A percentile compares a stretch with the other conserved stretches of the same genome.
phyloP scores from a whole-genome alignment of 2,888 invertebrate species.

The Dascillus cervinus region DNA sequence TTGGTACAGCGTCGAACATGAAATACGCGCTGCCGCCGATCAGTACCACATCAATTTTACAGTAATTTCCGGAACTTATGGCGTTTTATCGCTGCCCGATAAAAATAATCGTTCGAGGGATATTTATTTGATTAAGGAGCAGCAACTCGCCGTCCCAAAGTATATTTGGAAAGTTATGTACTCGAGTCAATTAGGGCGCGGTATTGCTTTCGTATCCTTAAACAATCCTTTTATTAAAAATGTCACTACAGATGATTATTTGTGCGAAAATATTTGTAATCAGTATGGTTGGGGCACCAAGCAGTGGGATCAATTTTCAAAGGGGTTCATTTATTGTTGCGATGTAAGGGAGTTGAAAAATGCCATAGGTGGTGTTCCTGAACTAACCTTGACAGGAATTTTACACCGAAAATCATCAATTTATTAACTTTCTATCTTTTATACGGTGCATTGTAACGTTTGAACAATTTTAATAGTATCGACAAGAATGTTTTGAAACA shows the following conservation, averaged over 20 bases:
- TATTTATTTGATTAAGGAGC: slow-evolving; percentile 36
- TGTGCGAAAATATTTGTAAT: slow-evolving; percentile 38
- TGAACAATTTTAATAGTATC: no score
- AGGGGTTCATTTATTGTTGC: slow-evolving; percentile 41
- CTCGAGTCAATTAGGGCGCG: slow-evolving; percentile 34
- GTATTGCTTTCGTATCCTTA: slow-evolving; percentile 44
- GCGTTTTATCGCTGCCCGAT: slow-evolving; percentile 38
- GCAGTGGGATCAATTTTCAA: slow-evolving; percentile 25
- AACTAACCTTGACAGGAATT: slow-evolving; percentile 10
- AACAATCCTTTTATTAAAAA: slow-evolving; percentile 43
- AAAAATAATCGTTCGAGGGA: slow-evolving; percentile 25
- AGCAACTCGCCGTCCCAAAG: slow-evolving; percentile 41
- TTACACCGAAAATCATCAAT: slow-evolving; percentile 25
- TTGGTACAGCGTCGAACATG: slow-evolving; percentile 44
- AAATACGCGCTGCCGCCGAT: slow-evolving; percentile 37
- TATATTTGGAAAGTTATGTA: slow-evolving; percentile 45
- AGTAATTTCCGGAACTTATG: slow-evolving; percentile 43
- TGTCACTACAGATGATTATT: slow-evolving; percentile 19
- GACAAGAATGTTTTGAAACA: no score
- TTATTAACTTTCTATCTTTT: no score
- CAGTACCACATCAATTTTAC: slow-evolving; percentile 32
- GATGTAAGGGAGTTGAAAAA: slow-evolving; percentile 31
- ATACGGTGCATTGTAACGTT: no score
- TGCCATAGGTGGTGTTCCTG: slow-evolving; percentile 21
- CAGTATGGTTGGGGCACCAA: slow-evolving; percentile 31